These are phyloP conservation scores for Leptothorax acervorum DNA, from an alignment of 2,888 invertebrate species.

Conservation along the genomic window DNA sequence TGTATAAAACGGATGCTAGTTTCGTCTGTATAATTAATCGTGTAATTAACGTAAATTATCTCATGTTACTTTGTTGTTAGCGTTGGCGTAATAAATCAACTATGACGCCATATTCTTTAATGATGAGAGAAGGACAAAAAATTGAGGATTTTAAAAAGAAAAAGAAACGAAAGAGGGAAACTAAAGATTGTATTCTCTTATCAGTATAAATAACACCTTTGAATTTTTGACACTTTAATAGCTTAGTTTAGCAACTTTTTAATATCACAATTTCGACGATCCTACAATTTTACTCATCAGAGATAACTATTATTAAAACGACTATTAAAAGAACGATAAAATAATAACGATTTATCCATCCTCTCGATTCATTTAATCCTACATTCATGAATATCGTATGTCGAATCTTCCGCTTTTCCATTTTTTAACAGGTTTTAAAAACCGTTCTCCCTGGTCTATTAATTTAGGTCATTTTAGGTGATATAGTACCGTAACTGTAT, in stretches of 20 bases:
- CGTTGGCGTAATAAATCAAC: conserved; percentile 3
- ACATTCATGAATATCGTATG: neutral
- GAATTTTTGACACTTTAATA: conserved; percentile 11
- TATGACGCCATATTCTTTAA: neutral
- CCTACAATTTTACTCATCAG: neutral
- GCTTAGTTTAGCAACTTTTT: neutral
- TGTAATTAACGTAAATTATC: conserved; percentile 13
- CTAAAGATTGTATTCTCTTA: neutral
- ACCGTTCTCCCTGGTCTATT: neutral
- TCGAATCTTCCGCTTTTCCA: neutral
- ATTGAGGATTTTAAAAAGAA: neutral
- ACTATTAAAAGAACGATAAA: neutral
- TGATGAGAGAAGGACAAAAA: neutral
- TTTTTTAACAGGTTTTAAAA: neutral
- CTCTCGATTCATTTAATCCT: conserved; percentile 9
- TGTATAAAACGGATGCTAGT: neutral
- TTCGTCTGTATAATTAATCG: conserved; percentile 29
- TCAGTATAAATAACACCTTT: neutral
- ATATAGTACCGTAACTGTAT: too few species aligned
- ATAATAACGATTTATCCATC: neutral
- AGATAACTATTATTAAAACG: conserved; percentile 13
- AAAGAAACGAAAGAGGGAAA: neutral
- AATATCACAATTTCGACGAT: neutral
- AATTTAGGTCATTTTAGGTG: too few species aligned
- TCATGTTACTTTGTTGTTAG: conserved; percentile 14